Evolutionary conservation across 2,113 vertebrate genomes (phyloP).

Genomic region (Rhineura floridana): DNA sequence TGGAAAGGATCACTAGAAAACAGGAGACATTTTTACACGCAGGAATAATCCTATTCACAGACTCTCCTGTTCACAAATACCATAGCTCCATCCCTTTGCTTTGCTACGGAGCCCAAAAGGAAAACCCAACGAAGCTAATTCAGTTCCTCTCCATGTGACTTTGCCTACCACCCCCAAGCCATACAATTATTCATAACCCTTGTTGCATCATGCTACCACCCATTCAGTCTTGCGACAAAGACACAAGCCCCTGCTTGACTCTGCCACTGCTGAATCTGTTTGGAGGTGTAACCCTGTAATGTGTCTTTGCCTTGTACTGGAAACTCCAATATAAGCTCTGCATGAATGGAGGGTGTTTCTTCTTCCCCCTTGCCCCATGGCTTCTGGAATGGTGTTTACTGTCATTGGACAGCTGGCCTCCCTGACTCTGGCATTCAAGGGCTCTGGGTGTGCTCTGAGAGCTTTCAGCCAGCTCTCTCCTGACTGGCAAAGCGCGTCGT

Average conservation of each 20-base stretch:
- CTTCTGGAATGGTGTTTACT: slow-evolving; percentile 83
- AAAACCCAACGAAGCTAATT: background rate
- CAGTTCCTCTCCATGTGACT: background rate
- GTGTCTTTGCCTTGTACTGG: slow-evolving; percentile 22
- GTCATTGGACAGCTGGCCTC: slow-evolving; percentile 76
- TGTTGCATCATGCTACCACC: background rate
- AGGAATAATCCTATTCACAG: background rate
- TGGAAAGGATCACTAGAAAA: background rate
- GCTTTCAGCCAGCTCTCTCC: slow-evolving; percentile 38
- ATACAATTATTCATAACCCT: background rate
- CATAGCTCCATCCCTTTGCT: background rate
- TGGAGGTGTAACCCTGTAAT: background rate
- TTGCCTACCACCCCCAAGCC: background rate
- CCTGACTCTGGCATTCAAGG: slow-evolving; percentile 57
- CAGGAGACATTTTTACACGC: background rate
- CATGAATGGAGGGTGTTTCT: slow-evolving; percentile 52
- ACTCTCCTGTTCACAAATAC: background rate
- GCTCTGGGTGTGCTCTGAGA: slow-evolving; percentile 51
- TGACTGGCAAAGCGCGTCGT: slow-evolving; percentile 76
- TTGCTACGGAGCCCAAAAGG: background rate
- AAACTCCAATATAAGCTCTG: slow-evolving; percentile 1
- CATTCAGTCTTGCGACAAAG: background rate
- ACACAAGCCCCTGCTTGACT: no score
- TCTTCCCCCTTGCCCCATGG: slow-evolving; percentile 56
- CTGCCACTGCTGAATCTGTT: background rate